Evolutionary conservation across 2,888 invertebrate species (phyloP).

Genomic region (Standfussiana lucernea): DNA sequence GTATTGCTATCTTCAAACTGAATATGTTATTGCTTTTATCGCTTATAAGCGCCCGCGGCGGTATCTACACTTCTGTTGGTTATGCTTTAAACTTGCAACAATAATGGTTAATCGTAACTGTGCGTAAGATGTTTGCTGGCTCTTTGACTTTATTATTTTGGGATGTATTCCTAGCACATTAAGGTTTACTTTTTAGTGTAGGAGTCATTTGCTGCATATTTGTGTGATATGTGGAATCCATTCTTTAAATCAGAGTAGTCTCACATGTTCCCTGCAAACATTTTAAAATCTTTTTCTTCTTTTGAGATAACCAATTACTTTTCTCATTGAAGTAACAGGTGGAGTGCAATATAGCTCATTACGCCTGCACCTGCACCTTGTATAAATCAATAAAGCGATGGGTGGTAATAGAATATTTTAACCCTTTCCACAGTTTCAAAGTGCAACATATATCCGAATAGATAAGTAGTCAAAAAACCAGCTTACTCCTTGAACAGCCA

Average conservation of each 20-base stretch:
- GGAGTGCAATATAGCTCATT: background rate
- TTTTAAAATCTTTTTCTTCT: background rate
- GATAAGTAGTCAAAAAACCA: constrained; percentile 9
- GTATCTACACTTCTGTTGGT: constrained; percentile 41
- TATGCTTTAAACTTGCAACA: constrained; percentile 50
- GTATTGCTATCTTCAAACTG: constrained; percentile 60
- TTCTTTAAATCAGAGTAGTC: background rate
- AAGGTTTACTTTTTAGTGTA: constrained; percentile 8
- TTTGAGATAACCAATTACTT: background rate
- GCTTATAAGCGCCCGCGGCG: constrained; percentile 47
- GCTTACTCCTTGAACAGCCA: background rate
- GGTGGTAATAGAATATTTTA: background rate
- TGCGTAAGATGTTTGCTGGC: constrained; percentile 20
- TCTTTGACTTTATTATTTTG: constrained; percentile 1
- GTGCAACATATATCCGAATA: background rate
- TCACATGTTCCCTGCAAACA: background rate
- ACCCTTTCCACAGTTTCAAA: background rate
- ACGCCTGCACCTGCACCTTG: background rate
- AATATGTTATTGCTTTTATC: constrained; percentile 61
- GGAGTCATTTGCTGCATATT: background rate
- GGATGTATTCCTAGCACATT: background rate
- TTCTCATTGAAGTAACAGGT: too few species aligned
- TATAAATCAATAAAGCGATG: constrained; percentile 13
- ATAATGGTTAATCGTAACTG: constrained; percentile 48
- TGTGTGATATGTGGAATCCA: background rate